Evolutionary conservation across 2,888 invertebrate genomes (phyloP).

Genomic region (Agrilus mali): DNA sequence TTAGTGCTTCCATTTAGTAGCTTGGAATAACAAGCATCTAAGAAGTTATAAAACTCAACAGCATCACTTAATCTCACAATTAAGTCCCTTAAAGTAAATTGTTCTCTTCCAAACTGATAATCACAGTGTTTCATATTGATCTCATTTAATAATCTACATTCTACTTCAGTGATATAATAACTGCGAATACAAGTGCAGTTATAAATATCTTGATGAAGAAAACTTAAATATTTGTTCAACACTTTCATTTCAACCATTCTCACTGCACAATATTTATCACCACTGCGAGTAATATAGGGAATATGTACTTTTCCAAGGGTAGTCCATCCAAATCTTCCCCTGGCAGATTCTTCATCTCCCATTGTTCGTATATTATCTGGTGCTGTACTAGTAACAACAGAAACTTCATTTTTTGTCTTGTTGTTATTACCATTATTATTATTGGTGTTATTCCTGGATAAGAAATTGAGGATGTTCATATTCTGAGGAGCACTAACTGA

Average conservation of each 20-base stretch:
- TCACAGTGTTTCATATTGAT: slow-evolving; percentile 90
- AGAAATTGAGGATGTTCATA: slow-evolving; percentile 15
- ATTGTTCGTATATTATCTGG: slow-evolving; percentile 17
- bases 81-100: slow-evolving; percentile 78
- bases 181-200: slow-evolving; percentile 85
- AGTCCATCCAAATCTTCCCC: slow-evolving; percentile 84
- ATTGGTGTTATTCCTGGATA: slow-evolving; percentile 14
- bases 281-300: slow-evolving; percentile 75
- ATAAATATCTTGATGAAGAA: slow-evolving; percentile 79
- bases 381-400: slow-evolving; percentile 19
- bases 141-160: slow-evolving; percentile 81
- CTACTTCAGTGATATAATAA: slow-evolving; percentile 84
- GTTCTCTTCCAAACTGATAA: slow-evolving; percentile 75
- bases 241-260: slow-evolving; percentile 87
- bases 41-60: slow-evolving; percentile 78
- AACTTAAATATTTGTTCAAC: slow-evolving; percentile 77
- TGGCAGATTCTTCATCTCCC: slow-evolving; percentile 60
- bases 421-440: slow-evolving; percentile 22
- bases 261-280: slow-evolving; percentile 85
- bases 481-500: slow-evolving; percentile 12
- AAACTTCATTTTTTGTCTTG: slow-evolving; percentile 23
- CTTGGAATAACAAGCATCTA: slow-evolving; percentile 81
- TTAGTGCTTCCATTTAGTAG: slow-evolving; percentile 58
- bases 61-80: slow-evolving; percentile 83
- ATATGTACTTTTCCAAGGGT: slow-evolving; percentile 74